Evolutionary conservation across 2,888 invertebrate species (phyloP), one percentile per base, ranked within the genome.

Genomic region (Marasmarcha lunaedactyla): DNA sequence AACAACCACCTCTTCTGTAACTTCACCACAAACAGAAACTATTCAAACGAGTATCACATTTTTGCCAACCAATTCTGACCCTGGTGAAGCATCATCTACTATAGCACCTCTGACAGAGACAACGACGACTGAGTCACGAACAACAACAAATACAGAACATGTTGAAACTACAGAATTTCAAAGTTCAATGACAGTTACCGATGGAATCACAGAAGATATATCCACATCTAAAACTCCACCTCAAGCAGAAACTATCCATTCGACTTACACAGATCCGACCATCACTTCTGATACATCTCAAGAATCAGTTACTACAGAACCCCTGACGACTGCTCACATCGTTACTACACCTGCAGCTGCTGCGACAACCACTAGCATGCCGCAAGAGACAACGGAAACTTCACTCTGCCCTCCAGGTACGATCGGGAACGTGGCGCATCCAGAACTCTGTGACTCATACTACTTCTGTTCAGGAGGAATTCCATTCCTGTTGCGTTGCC

Each of bases 341-440:
- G 20, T 20, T 7, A 7, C 20, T 20, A 20, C 20, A 20, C 3
- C 20, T 20, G 7, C 7, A 20, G 20, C 3, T 5, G 20, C 3
- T 5, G 20, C 7, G 20, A 20, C 4, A 3, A 20, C 20, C 20
- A 25, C 37, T 1, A 35, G 3, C 3, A 7, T 5, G 7, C 20
- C 3, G 7, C 4, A 5, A 3, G 7, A 7, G 4, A 20, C 20
- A 3, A 20, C 20, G 7, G 4, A 20, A 20, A 34, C 33, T 1
- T 33, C 46, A 0, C 11, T 57, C 10, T 63, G 62, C 33, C 46
- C 52, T 2, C 40, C 50, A 1, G 60, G 51, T 3, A 44, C 44
- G 0, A 51, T 54, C 7, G 62, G 58, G 11, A 52, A 55, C 7
- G 30, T 59, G 0, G 44, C 64, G 0, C 51, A 63, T 26, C 61